Conservation (phyloP, 1,140 invertebrate species). For the Drosophila subpulchrella region DNA sequence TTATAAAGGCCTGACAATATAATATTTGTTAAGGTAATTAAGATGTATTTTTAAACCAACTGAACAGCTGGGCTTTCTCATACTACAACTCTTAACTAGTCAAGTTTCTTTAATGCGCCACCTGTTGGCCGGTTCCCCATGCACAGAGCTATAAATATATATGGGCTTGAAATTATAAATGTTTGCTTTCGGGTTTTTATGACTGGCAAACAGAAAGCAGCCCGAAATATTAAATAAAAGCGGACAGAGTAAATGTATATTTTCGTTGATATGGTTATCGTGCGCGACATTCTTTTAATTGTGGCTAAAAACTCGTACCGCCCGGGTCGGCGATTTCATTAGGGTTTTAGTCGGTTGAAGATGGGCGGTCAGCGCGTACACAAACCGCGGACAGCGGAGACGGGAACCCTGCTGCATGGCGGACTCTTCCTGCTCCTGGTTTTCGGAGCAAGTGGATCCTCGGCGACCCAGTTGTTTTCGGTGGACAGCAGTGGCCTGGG, state of each 20-base stretch:
- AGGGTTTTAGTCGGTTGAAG: slow-evolving; percentile 12
- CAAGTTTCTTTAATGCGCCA: not conserved
- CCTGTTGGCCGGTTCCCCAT: slow-evolving; percentile 7
- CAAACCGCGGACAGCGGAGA: not conserved
- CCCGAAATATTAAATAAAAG: slow-evolving; percentile 13
- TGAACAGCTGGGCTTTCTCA: not conserved
- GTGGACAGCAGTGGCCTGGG: slow-evolving; percentile 71
- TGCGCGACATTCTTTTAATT: slow-evolving; percentile 15
- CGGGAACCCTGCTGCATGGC: not conserved
- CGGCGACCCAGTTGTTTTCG: not conserved
- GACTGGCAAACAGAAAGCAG: slow-evolving; percentile 22
- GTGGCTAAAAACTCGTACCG: slow-evolving; percentile 6
- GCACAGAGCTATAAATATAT: slow-evolving; percentile 9
- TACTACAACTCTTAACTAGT: too few relatives aligned
- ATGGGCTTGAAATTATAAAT: slow-evolving; percentile 3
- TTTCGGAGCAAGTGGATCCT: not conserved
- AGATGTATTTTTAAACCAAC: not conserved
- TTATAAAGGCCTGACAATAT: too few relatives aligned
- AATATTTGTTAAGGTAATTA: too few relatives aligned
- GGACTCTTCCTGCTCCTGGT: not conserved
- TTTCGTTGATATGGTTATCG: slow-evolving; percentile 30
- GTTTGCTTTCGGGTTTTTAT: slow-evolving; percentile 16
- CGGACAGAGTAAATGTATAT: slow-evolving; percentile 7
- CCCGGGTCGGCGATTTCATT: not conserved
- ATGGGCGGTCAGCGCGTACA: slow-evolving; percentile 19